Evolutionary conservation across 53 echinoderm and acorn worm species (phyloP), one percentile per base, ranked within the genome.

Genomic region (Antedon mediterranea): DNA sequence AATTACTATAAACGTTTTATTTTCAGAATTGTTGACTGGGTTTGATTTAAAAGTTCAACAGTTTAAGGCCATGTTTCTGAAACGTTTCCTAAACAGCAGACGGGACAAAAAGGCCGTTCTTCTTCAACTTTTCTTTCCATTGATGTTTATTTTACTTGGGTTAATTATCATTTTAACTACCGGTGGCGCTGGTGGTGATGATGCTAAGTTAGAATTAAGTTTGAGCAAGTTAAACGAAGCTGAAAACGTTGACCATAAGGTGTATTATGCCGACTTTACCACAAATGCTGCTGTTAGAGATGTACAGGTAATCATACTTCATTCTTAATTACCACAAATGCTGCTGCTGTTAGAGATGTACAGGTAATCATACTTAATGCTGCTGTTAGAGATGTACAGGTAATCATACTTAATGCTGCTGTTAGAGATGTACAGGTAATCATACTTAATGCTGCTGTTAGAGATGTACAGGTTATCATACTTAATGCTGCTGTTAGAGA

Each of bases 21-120:
- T 31, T 34, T 0, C 79, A 98, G 98, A 82, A 32, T 75, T 89
- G 7, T 75, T 93, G 70, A 78, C 86, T 7, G 98, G 98, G 28
- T 31, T 88, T 28, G 33, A 70, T 28, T 77, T 98, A 70, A 93
- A 93, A 78, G 32, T 85, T 70, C 86, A 82, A 23, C 98, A 98
- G 86, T 98, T 90, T 75, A 78, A 82, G 31, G 98, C 98, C 28
- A 86, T 98, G 71, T 85, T 93, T 75, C 77, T 93, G 77, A 98
- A 98, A 88, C 88, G 98, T 4, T 88, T 93, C 74, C 83, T 88
- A 42, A 90, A 88, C 79, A 83, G 90, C 31, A 81, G 82, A 28
- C 86, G 92, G 6, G 98, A 98, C 84, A 88, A 84, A 78, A 98
- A 98, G 57, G 86, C 93, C 0, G 79, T 93, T 71, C 78, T 98